These are phyloP conservation scores for Spodoptera picta DNA, from an alignment of 2,888 invertebrate species.

Conservation along the genomic window DNA sequence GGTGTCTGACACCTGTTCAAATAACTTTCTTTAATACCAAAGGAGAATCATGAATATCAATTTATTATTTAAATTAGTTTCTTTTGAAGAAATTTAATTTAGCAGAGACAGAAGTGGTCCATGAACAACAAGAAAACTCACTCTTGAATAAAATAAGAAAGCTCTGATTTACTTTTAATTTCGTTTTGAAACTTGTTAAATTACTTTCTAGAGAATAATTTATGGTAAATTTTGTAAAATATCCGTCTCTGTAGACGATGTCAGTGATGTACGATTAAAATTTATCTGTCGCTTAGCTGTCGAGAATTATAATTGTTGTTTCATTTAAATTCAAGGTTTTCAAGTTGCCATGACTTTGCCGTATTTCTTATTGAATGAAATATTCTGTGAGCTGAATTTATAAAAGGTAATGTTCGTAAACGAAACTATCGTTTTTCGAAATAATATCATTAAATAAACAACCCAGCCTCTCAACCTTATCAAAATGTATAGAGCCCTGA, in stretches of 20 bases:
- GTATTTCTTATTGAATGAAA: too few relatives aligned
- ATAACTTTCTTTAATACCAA: conserved; percentile 23
- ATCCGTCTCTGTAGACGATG: conserved; percentile 20
- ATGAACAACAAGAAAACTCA: conserved; percentile 41
- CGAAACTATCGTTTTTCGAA: neutral
- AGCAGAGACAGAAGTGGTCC: conserved; percentile 27
- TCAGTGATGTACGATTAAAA: conserved; percentile 24
- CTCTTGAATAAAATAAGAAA: conserved; percentile 44
- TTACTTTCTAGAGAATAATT: conserved; percentile 40
- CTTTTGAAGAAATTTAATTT: conserved; percentile 45
- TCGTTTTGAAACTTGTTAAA: conserved; percentile 37
- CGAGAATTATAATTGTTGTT: neutral
- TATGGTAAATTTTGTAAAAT: conserved; percentile 38
- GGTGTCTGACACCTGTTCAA: conserved; percentile 13
- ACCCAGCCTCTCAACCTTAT: conserved; percentile 1
- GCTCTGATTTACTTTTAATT: conserved; percentile 50
- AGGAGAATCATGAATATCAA: conserved; percentile 38
- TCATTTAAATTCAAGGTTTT: conserved; percentile 2
- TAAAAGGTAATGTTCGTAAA: too few relatives aligned
- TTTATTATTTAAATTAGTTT: conserved; percentile 47
- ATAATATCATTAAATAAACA: neutral
- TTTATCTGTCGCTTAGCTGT: conserved; percentile 12
- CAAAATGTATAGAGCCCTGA: conserved; percentile 9
- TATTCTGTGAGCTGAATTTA: too few relatives aligned
- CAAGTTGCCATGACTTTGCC: neutral